A percentile compares a stretch with the other conserved stretches of the same genome.
Evolutionary conservation across 2,113 vertebrate species (phyloP).

Genomic region (Gobio gobio): DNA sequence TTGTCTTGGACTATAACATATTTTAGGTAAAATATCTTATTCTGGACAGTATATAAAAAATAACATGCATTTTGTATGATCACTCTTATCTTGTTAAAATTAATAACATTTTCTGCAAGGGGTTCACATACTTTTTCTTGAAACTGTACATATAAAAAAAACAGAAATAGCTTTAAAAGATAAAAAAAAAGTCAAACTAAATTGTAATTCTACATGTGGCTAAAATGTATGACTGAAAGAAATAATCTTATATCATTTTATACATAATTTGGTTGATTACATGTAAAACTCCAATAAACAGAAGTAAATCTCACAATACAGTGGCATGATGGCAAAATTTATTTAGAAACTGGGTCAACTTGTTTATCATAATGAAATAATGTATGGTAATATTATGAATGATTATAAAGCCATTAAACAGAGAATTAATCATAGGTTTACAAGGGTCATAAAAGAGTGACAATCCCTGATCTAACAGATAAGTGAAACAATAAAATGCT

Average conservation of each 20-base stretch:
- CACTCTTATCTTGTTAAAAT: no score
- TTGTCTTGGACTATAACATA: no score
- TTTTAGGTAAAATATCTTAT: no score
- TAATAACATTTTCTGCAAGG: no score
- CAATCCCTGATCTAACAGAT: not conserved
- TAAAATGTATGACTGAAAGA: not conserved
- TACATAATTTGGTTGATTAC: not conserved
- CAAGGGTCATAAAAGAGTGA: not conserved
- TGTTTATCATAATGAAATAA: not conserved
- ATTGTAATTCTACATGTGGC: not conserved
- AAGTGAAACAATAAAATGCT: not conserved
- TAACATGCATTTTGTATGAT: no score
- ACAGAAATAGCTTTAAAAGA: not conserved
- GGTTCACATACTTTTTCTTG: no score
- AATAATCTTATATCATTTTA: not conserved
- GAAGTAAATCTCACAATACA: not conserved
- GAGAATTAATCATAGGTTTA: not conserved
- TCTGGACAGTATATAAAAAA: no score
- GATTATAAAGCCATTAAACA: not conserved
- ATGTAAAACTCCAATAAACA: not conserved
- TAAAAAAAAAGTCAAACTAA: not conserved
- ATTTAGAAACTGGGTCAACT: not conserved
- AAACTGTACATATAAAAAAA: no score
- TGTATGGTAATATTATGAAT: not conserved
- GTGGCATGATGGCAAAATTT: not conserved